phyloP scores from a whole-genome alignment of 2,888 invertebrate genomes.

The Teinopalpus imperialis region DNA sequence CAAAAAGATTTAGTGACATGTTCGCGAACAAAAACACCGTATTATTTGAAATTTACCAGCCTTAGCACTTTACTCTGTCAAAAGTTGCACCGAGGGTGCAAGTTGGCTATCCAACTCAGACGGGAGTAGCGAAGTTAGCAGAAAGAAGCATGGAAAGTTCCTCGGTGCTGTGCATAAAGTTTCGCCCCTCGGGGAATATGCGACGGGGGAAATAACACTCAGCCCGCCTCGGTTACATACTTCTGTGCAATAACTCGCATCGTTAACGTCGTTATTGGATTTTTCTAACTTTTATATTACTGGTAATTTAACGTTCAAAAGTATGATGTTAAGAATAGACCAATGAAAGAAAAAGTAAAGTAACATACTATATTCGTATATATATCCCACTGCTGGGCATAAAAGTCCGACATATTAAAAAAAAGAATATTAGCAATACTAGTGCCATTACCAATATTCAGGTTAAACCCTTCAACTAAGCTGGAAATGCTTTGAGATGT shows the following conservation, averaged over 20 bases:
- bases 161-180: conserved; percentile 11
- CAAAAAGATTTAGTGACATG: too few relatives aligned
- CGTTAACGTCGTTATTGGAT: conserved; percentile 11
- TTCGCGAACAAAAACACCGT: conserved; percentile 9
- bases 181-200: conserved; percentile 14
- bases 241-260: conserved; percentile 17
- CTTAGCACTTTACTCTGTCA: conserved; percentile 51
- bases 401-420: too few relatives aligned
- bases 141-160: conserved; percentile 18
- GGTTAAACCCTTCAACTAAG: too few relatives aligned
- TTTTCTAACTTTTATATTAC: conserved; percentile 13
- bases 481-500: too few relatives aligned
- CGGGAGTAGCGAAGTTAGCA: conserved; percentile 8
- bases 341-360: too few relatives aligned
- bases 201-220: conserved; percentile 16
- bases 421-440: too few relatives aligned
- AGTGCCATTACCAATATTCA: too few relatives aligned
- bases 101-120: conserved; percentile 13
- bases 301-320: conserved; percentile 2
- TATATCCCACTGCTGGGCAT: too few relatives aligned
- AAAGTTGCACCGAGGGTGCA: conserved; percentile 36
- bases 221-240: conserved; percentile 4
- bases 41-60: conserved; percentile 40
- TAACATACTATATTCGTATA: too few relatives aligned
- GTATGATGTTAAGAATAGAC: too few relatives aligned